Conservation (phyloP, 2,888 invertebrate species). For the Caenorhabditis auriculariae region DNA sequence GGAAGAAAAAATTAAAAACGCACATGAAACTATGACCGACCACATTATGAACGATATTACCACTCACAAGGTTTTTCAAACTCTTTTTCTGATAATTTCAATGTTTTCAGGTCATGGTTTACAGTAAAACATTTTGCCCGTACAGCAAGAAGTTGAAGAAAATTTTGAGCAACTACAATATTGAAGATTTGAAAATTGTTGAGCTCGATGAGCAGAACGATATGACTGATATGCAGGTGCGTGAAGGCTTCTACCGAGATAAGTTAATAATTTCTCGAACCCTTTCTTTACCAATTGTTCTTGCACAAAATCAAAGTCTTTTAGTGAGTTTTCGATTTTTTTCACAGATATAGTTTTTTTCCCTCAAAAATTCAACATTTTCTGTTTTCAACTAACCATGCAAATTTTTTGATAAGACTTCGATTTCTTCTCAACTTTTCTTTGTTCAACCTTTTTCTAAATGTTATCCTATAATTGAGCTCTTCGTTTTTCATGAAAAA, state of each 20-base stretch:
- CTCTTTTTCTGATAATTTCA: neutral
- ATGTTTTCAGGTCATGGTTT: slow-evolving; percentile 45
- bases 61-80: slow-evolving; percentile 21
- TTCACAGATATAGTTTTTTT: too few relatives aligned
- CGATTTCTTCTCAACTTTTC: too few relatives aligned
- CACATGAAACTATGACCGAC: slow-evolving; percentile 11
- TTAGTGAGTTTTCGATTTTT: too few relatives aligned
- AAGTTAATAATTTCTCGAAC: too few relatives aligned
- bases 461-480: too few relatives aligned
- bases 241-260: too few relatives aligned
- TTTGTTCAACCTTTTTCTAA: too few relatives aligned
- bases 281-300: neutral
- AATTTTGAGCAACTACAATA: slow-evolving; percentile 41
- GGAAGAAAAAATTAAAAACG: too few relatives aligned
- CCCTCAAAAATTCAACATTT: too few relatives aligned
- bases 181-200: slow-evolving; percentile 47
- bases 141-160: slow-evolving; percentile 45
- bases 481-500: too few relatives aligned
- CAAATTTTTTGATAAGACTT: too few relatives aligned
- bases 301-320: neutral
- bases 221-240: slow-evolving; percentile 49
- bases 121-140: slow-evolving; percentile 55
- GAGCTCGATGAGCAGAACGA: slow-evolving; percentile 44
- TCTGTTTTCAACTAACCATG: too few relatives aligned
- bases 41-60: slow-evolving; percentile 27